phyloP scores from a whole-genome alignment of 2,113 vertebrate species.

The Pluvialis apricaria region DNA sequence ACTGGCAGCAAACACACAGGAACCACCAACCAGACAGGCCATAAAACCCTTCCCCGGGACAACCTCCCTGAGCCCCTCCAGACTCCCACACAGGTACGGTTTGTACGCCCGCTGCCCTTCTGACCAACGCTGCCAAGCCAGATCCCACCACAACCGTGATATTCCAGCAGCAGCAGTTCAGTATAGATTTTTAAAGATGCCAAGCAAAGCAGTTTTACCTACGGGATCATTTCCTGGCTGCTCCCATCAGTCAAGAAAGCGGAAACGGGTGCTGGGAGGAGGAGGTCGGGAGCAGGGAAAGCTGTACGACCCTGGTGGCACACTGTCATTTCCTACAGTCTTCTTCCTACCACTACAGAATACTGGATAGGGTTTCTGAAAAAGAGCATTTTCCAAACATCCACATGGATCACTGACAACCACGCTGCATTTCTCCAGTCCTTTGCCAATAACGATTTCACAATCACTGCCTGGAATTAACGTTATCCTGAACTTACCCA shows the following conservation, averaged over 20 bases:
- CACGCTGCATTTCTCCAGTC: neutral
- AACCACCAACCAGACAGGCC: neutral
- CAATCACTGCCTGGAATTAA: neutral
- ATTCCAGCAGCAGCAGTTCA: neutral
- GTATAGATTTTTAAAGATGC: neutral
- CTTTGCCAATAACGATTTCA: neutral
- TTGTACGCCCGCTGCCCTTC: accelerated
- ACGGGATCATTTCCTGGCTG: neutral
- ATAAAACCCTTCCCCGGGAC: neutral
- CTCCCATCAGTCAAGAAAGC: neutral
- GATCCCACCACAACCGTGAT: neutral
- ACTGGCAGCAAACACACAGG: neutral
- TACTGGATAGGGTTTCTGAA: neutral
- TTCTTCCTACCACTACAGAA: neutral
- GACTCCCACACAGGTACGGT: neutral
- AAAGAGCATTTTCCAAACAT: neutral
- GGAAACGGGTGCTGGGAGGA: neutral
- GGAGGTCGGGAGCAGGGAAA: neutral
- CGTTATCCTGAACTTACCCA: neutral
- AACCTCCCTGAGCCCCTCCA: neutral
- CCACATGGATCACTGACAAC: neutral
- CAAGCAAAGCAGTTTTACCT: neutral
- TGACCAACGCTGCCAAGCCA: neutral
- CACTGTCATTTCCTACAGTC: neutral
- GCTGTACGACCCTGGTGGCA: neutral